Evolutionary conservation across 2,888 invertebrate genomes (phyloP), one percentile per base, ranked within the genome.

Genomic region (Caenorhabditis sinica): DNA sequence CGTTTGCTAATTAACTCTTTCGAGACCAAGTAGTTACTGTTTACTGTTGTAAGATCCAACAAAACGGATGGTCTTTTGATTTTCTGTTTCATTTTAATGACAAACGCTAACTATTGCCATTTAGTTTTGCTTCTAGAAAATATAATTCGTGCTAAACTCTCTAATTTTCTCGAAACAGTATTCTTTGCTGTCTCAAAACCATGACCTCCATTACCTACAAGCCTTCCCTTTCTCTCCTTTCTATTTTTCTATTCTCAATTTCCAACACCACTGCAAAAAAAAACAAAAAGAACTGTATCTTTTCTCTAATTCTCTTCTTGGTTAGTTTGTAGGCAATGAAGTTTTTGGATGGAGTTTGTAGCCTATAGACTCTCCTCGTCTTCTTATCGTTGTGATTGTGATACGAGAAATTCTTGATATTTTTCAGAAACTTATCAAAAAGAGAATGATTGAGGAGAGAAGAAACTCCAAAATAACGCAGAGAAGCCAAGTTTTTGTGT

Each of bases 321-420:
- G 8, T 28, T 53, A 13, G 66, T 68, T 68, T 68, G 68, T 68
- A 68, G 51, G 15, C 30, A 68, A 53, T 68, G 36, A 33, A 68
- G 68, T 36, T 15, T 51, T 13, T 2, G n/a, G 23, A 1, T 68
- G 68, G 49, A 68, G 68, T 68, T 53, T 68, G 68, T 68, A 68
- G 68, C 28, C 20, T 4, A 20, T 28, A 40, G 13, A 43, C 45
- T 45, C 51, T 43, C 63, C 11, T 28, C 13, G 3, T 15, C n/a
- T 3, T n/a, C 45, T 65, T 65, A 65, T 65, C 49, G 13, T 23
- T 68, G 49, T 49, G 49, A 49, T 49, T 40, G 40, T 40, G 0
- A 2, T n/a, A 49, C 20, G 49, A 20, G 45, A 5, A 49, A n/a
- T 49, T 49, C 20, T 49, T 20, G 49, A 56, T 15, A 15, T 56